A percentile compares a stretch with the other conserved stretches of the same genome.
These are phyloP conservation scores for Cabera pusaria DNA, from an alignment of 2,888 invertebrate species.

Conservation along the genomic window DNA sequence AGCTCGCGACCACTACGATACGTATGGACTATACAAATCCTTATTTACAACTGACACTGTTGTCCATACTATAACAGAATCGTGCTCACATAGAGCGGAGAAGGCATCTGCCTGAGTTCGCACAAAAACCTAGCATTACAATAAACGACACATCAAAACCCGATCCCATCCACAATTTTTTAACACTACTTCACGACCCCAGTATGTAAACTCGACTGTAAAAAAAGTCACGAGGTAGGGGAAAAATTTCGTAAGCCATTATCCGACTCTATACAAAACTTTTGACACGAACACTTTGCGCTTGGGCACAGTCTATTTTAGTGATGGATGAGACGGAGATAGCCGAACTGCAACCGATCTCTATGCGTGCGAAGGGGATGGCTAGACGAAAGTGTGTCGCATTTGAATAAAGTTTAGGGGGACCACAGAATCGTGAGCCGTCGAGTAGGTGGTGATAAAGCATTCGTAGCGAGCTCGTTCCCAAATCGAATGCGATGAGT, in stretches of 20 bases:
- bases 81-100: conserved; percentile 69
- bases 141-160: conserved; percentile 64
- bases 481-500: conserved; percentile 83
- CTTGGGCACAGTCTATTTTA: conserved; percentile 83
- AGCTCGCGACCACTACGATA: conserved; percentile 67
- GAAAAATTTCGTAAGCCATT: conserved; percentile 82
- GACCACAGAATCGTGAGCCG: conserved; percentile 74
- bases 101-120: conserved; percentile 66
- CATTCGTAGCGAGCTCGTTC: conserved; percentile 79
- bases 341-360: conserved; percentile 54
- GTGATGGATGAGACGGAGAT: conserved; percentile 72
- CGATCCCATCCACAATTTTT: conserved; percentile 66
- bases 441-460: conserved; percentile 84
- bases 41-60: conserved; percentile 83
- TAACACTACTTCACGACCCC: conserved; percentile 78
- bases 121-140: conserved; percentile 58
- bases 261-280: conserved; percentile 77
- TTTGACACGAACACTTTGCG: conserved; percentile 83
- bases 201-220: conserved; percentile 74
- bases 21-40: conserved; percentile 82
- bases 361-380: conserved; percentile 61
- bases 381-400: conserved; percentile 74
- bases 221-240: conserved; percentile 80
- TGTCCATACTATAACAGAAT: conserved; percentile 74
- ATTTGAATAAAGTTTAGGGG: conserved; percentile 82